A percentile compares a stretch with the other conserved stretches of the same genome.
phyloP scores from a whole-genome alignment of 2,113 vertebrate species.

The human (Homo sapiens) region GRCh38 chr12:62036001-62036500 shows the following conservation, averaged over 20 bases:
- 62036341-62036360: neutral
- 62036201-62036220: neutral
- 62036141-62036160: neutral
- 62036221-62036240: neutral
- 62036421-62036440: neutral
- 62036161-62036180: neutral
- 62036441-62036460: neutral
- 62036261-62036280: neutral
- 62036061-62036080: neutral
- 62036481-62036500: rapidly evolving
- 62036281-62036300: neutral
- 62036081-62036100: neutral
- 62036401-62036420: neutral
- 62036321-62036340: neutral
- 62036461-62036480: neutral
- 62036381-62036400: neutral
- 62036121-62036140: neutral
- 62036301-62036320: slow-evolving; percentile 11
- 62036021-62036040: too few species aligned
- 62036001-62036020: too few species aligned
- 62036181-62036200: neutral
- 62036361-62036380: neutral
- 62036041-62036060: neutral
- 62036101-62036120: neutral
- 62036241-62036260: slow-evolving; percentile 14